Evolutionary conservation across 2,797 vertebrate species (phyloP).

Genomic region (Hippocampus kuda): DNA sequence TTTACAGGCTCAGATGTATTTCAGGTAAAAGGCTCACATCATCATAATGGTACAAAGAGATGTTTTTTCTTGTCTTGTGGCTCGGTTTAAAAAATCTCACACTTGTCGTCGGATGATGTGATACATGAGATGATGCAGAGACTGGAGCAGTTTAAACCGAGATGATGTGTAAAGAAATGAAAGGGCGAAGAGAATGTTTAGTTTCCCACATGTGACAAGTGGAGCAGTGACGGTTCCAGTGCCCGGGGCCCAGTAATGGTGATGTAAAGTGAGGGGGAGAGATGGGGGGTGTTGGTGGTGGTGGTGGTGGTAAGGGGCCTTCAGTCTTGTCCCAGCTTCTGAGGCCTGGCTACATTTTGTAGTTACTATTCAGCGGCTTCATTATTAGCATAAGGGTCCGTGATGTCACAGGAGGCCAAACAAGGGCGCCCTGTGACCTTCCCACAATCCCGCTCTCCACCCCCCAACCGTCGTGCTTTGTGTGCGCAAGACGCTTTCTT

Average conservation of each 20-base stretch:
- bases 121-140: not conserved
- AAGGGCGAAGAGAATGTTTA: slow-evolving; percentile 34
- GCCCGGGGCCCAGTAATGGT: slow-evolving; percentile 52
- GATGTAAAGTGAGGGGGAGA: slow-evolving; percentile 59
- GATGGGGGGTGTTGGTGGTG: slow-evolving; percentile 27
- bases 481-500: slow-evolving; percentile 43
- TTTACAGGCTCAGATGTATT: slow-evolving; percentile 2
- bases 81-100: not conserved
- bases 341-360: slow-evolving; percentile 37
- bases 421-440: slow-evolving; percentile 59
- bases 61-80: slow-evolving; percentile 7
- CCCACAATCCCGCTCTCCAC: slow-evolving; percentile 49
- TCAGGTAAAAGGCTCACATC: slow-evolving; percentile 28
- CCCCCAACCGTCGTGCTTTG: slow-evolving; percentile 41
- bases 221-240: slow-evolving; percentile 55
- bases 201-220: slow-evolving; percentile 60
- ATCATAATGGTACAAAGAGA: slow-evolving; percentile 3
- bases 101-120: not conserved
- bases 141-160: not conserved
- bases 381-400: slow-evolving; percentile 51
- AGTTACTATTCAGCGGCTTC: slow-evolving; percentile 47
- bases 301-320: slow-evolving; percentile 6
- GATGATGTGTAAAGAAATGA: slow-evolving; percentile 13
- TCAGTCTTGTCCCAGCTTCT: slow-evolving; percentile 39
- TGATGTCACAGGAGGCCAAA: slow-evolving; percentile 62